Base-by-base conservation (phyloP, 1,140 invertebrate genomes). In the Mya arenaria region DNA sequence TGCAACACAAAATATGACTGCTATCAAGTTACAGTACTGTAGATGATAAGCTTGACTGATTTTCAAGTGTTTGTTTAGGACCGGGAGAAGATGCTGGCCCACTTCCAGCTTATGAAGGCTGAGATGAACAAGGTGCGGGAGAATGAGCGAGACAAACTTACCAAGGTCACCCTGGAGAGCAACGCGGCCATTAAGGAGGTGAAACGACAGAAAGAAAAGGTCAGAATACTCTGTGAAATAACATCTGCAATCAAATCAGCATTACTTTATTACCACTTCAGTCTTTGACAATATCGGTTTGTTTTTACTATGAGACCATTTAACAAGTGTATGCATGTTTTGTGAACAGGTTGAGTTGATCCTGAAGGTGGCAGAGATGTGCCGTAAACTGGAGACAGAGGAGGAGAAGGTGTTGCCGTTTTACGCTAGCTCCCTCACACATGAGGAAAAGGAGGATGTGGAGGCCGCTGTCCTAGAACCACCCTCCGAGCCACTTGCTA, bases 321-420 rank as follows among this genome's bases (percentile, higher is more conserved):
- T n/a, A n/a, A n/a, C n/a, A 8, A n/a, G 10, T 52, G 2, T 44
- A 4, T 23, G 25, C 19, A 2, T 52, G 2, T 52, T 17, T 48
- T 19, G 19, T 48, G 19, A n/a, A 39, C 69, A 93, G 92, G 90
- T 89, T 30, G 89, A 92, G 71, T 74, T 85, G 56, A 92, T 93
- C 34, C 71, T 93, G 65, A 89, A 89, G 66, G 56, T 93, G 19
- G 88, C 90, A 34, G 93, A 93, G 80, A 91, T 92, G 88, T 92
- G 92, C 83, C 85, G 92, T 17, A 93, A 92, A 81, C 65, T 92
- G 68, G 93, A 93, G 72, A 93, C 92, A 28, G 93, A 93, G 74
- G 92, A 93, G 60, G 93, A 93, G 87, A 93, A 93, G 85, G 92
- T 93, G 23, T 79, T 93, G 19, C 93, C 93, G n/a, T 93, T 93